phyloP scores from a whole-genome alignment of 1,140 invertebrate genomes.

The Frieseomelitta varia region DNA sequence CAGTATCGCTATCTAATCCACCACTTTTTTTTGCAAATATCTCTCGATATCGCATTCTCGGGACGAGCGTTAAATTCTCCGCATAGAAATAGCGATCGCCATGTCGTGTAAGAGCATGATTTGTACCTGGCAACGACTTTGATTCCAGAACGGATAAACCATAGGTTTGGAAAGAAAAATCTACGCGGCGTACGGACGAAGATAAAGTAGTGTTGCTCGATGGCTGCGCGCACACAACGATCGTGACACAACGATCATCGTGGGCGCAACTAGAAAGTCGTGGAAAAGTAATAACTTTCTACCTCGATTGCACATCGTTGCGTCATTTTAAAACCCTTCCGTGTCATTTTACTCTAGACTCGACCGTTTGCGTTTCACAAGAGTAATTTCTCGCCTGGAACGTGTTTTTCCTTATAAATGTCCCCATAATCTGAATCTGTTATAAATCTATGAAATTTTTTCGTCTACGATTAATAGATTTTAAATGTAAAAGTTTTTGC shows the following conservation, averaged over 20 bases:
- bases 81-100: background rate
- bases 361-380: background rate
- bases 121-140: background rate
- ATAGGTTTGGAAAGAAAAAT: background rate
- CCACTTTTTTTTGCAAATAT: background rate
- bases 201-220: slow-evolving; percentile 19
- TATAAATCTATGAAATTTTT: too few species aligned
- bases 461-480: too few species aligned
- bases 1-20: background rate
- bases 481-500: too few species aligned
- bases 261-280: slow-evolving; percentile 54
- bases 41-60: background rate
- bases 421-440: too few species aligned
- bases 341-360: background rate
- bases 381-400: background rate
- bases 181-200: background rate
- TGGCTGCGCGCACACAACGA: background rate
- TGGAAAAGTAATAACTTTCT: slow-evolving; percentile 53
- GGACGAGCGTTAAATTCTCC: background rate
- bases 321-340: slow-evolving; percentile 25
- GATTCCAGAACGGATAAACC: slow-evolving; percentile 20
- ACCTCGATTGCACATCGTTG: slow-evolving; percentile 18
- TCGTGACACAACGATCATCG: slow-evolving; percentile 37
- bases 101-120: background rate
- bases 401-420: background rate